phyloP scores from a whole-genome alignment of 2,113 vertebrate species.

The Lepus timidus region DNA sequence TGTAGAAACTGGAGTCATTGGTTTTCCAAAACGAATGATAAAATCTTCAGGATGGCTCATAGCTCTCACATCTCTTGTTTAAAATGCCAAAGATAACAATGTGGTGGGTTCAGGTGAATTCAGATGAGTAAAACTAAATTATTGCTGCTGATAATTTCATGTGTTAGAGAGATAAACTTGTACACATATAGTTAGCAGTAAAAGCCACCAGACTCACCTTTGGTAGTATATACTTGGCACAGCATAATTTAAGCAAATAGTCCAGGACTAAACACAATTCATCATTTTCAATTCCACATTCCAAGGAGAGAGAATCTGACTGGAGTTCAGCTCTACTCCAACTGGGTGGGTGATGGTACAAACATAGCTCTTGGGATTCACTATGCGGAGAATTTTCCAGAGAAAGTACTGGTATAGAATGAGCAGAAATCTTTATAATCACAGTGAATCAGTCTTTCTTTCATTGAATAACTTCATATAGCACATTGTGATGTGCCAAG shows the following conservation, averaged over 20 bases:
- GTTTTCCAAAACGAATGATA: constrained; percentile 15
- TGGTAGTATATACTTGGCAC: not conserved
- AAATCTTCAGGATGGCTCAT: not conserved
- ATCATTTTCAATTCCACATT: not conserved
- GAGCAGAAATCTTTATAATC: not conserved
- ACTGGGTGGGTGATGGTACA: not conserved
- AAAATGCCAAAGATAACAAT: constrained; percentile 46
- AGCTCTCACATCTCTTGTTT: not conserved
- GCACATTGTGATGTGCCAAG: not conserved
- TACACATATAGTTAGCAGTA: not conserved
- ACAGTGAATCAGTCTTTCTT: not conserved
- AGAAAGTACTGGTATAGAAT: not conserved
- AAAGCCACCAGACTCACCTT: constrained; percentile 7
- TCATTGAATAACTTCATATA: constrained; percentile 38
- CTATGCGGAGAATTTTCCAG: not conserved
- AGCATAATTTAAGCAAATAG: constrained; percentile 2
- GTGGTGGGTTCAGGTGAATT: not conserved
- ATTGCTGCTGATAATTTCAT: constrained; percentile 18
- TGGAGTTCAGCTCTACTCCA: not conserved
- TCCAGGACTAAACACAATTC: not conserved
- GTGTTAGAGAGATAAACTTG: not conserved
- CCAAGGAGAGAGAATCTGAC: not conserved
- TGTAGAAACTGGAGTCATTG: not conserved
- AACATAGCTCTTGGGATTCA: not conserved
- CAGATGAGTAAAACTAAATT: constrained; percentile 21